These are phyloP conservation scores for Anastrepha obliqua DNA, from an alignment of 1,140 invertebrate genomes.

Conservation along the genomic window DNA sequence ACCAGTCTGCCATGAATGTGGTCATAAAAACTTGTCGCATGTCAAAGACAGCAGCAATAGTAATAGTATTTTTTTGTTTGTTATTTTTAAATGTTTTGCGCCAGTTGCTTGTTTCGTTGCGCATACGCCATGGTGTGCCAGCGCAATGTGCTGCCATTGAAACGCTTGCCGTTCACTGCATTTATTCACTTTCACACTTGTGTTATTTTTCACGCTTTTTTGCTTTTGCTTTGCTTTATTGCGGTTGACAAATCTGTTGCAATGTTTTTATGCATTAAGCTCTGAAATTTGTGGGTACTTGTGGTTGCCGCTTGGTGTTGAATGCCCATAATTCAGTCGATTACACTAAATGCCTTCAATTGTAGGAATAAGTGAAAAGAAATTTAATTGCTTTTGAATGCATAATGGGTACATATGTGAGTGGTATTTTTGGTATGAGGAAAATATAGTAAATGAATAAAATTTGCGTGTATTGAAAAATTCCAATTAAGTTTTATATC, in stretches of 20 bases:
- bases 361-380: not conserved
- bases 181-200: not conserved
- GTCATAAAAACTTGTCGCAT: slow-evolving; percentile 43
- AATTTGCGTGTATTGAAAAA: too few species aligned
- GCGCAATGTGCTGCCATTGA: not conserved
- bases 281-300: slow-evolving; percentile 17
- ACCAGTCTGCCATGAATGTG: slow-evolving; percentile 24
- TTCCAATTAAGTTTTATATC: too few species aligned
- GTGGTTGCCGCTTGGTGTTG: slow-evolving; percentile 5
- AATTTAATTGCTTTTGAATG: not conserved
- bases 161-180: not conserved
- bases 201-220: slow-evolving; percentile 13
- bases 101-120: not conserved
- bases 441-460: not conserved
- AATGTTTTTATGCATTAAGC: not conserved
- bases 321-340: slow-evolving; percentile 43
- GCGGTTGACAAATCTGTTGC: slow-evolving; percentile 40
- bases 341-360: not conserved
- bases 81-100: not conserved
- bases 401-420: not conserved
- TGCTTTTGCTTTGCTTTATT: slow-evolving; percentile 2
- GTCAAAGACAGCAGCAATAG: slow-evolving; percentile 18
- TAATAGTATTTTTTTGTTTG: not conserved
- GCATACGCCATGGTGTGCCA: not conserved
- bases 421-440: not conserved